Conservation (phyloP, 2,113 vertebrate genomes). For the Trogon melanurus region DNA sequence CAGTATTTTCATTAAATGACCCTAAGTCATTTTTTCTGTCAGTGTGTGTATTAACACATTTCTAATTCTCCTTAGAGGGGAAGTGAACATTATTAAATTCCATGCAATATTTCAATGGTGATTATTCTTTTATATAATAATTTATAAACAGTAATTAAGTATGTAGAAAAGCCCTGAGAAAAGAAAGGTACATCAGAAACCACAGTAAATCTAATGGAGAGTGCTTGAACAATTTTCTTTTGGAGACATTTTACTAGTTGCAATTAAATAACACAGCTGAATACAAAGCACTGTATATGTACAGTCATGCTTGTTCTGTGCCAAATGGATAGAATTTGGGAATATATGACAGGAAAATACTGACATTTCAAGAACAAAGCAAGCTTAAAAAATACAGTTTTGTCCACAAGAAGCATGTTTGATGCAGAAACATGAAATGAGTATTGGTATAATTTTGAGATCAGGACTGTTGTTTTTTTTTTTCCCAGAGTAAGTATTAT, state of each 20-base stretch:
- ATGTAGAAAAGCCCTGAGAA: not conserved
- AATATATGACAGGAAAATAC: not conserved
- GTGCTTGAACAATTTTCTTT: not conserved
- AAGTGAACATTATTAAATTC: not conserved
- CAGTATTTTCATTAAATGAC: not conserved
- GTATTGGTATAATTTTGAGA: too few species aligned
- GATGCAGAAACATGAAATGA: not conserved
- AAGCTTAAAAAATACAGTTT: not conserved
- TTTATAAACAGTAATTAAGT: not conserved
- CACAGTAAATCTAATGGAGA: not conserved
- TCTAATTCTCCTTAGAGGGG: not conserved
- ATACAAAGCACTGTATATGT: not conserved
- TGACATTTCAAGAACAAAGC: not conserved
- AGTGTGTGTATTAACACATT: not conserved
- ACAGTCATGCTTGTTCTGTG: not conserved
- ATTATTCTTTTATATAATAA: not conserved
- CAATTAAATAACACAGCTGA: not conserved
- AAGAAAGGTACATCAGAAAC: not conserved
- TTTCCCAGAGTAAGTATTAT: too few species aligned
- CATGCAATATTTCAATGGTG: not conserved
- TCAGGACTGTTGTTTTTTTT: too few species aligned
- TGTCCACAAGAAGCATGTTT: not conserved
- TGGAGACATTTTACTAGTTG: not conserved
- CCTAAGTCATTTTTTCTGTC: not conserved
- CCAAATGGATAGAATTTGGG: not conserved